Base-by-base conservation (phyloP, 1,140 invertebrate species). In the Mactra quadrangularis region DNA sequence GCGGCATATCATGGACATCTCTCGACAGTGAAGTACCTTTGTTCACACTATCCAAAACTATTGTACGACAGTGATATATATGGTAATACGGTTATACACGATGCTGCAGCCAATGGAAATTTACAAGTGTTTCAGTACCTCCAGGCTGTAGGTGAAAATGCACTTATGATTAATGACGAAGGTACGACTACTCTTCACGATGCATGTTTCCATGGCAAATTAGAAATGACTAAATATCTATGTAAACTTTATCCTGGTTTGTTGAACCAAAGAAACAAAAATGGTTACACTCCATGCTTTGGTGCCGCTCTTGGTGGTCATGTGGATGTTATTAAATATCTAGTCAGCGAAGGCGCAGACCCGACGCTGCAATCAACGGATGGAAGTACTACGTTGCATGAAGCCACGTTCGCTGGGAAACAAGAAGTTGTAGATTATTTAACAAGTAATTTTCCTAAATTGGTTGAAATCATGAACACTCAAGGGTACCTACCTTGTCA, bases 31-130 rank as follows among this genome's bases (percentile, higher is more conserved):
- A 50, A 29, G 6, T 52, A 50, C 45, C 25, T 78, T 3, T 50
- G 38, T 47, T 29, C 29, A 7, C 31, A 9, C 1, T 45, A 68
- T 15, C 62, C 75, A 52, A 29, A 78, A 52, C 19, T 64, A 7
- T 27, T 64, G 11, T 25, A 17, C 6, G 33, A 62, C 15, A 17
- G 31, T 9, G 75, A 78, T 35, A 50, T 25, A 11, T 60, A 78
- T 31, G 75, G 75, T 17, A 78, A 78, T 38, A 53, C 75, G 6
- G 41, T 41, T 52, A 38, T 35, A 33, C 75, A 78, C 25, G 75
- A 78, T 52, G 75, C 75, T 27, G 59, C 45, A 6, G 75, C 75
- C 19, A 35, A 60, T 22, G 75, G 75, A 55, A 68, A 78, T 27
- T 19, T 78, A 33, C 6, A 62, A 17, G 50, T 66, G 0, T 29